Base-by-base conservation (phyloP, 2,797 vertebrate species). In the Coccyzus lansbergi region DNA sequence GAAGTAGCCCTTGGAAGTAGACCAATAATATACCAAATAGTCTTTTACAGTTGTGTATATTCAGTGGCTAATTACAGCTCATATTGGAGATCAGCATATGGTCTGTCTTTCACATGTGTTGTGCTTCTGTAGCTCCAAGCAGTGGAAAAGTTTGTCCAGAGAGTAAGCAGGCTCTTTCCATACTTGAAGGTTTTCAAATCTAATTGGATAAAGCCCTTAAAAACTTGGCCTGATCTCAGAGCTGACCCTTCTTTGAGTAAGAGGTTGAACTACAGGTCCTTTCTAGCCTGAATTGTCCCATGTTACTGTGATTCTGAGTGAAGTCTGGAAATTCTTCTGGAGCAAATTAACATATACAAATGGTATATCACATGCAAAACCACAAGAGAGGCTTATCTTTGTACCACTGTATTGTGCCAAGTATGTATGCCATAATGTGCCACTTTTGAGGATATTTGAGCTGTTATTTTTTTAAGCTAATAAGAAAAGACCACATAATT, bases 371-470 rank as follows among this genome's bases (percentile, higher is more conserved):
- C 62, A 22, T 48, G 46, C 46, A 22, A 48, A 48, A 48, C 48
- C 13, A 12, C 19, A 21, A n/a, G 34, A 58, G 34, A 67, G 24
- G 12, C 22, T 2, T 33, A 25, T 70, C 49, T 80, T 88, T 1
- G 6, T 44, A 86, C 28, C 34, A 22, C 10, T 34, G 25, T 18
- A 20, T 28, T 74, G 10, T 52, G 26, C 36, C 26, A 40, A 34
- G 17, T 42, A 28, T 0, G 0, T 28, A 25, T 62, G 26, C 13
- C 25, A n/a, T 48, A 53, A 26, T 17, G 38, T 25, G 13, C 1
- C 7, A 15, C 16, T 67, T 69, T 22, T 51, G 38, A 76, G 33
- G 18, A 40, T 88, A 44, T 56, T 51, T 31, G 22, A 86, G 28
- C 40, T 64, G 14, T 15, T 64, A 4, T 40, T 65, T 53, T 82